Conservation (phyloP, 2,888 invertebrate genomes). For the Pherbina coryleti region DNA sequence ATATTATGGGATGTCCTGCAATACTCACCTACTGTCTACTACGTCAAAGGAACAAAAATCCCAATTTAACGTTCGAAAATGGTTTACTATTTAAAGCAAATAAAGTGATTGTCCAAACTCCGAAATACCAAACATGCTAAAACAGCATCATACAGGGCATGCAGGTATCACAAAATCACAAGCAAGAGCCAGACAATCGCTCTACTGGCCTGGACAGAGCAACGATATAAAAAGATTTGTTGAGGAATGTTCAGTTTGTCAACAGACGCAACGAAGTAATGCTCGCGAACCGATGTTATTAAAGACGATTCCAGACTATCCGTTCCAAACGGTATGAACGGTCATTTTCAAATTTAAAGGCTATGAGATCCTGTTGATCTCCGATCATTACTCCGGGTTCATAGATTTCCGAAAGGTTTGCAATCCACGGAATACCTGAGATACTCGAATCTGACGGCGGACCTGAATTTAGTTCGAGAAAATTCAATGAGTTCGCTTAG, state of each 20-base stretch:
- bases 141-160: not conserved
- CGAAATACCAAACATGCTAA: not conserved
- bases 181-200: not conserved
- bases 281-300: not conserved
- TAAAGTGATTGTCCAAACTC: not conserved
- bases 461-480: not conserved
- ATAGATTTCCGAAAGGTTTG: constrained; percentile 1
- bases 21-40: constrained; percentile 4
- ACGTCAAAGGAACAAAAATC: constrained; percentile 14
- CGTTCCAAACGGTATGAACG: not conserved
- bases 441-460: not conserved
- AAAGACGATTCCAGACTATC: not conserved
- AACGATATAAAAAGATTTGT: not conserved
- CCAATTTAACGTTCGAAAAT: constrained; percentile 12
- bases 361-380: not conserved
- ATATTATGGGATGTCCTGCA: constrained; percentile 6
- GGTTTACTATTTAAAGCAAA: not conserved
- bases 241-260: not conserved
- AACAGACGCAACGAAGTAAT: not conserved
- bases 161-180: not conserved
- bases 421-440: not conserved
- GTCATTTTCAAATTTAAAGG: constrained; percentile 13
- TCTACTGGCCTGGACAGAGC: not conserved
- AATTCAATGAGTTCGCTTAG: not conserved
- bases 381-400: not conserved